Percentiles rank a stretch among this genome's conserved stretches.
These are phyloP conservation scores for Diplazon laetatorius DNA, from an alignment of 2,888 invertebrate genomes.

Conservation along the genomic window DNA sequence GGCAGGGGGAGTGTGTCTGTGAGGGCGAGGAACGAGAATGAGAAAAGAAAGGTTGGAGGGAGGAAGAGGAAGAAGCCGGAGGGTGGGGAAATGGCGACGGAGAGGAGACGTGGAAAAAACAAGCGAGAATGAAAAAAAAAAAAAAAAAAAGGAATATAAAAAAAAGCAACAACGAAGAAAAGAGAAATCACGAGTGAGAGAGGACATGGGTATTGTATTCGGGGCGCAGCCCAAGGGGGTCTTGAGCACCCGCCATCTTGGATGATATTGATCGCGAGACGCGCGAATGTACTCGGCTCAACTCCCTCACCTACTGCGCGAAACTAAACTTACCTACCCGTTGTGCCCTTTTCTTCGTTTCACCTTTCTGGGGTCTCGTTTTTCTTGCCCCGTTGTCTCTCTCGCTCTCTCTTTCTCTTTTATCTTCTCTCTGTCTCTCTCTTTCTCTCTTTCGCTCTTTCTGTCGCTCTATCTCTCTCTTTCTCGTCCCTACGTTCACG, in stretches of 20 bases:
- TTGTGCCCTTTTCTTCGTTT: slow-evolving; percentile 68
- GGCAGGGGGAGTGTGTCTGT: too few relatives aligned
- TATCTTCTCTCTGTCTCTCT: slow-evolving; percentile 8
- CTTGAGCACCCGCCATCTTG: slow-evolving; percentile 82
- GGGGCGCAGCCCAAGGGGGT: slow-evolving; percentile 77
- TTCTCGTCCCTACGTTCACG: too few relatives aligned
- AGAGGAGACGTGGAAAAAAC: slow-evolving; percentile 53
- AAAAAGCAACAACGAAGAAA: too few relatives aligned
- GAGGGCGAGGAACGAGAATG: slow-evolving; percentile 56
- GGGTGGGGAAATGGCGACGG: slow-evolving; percentile 11
- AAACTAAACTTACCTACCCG: slow-evolving; percentile 51
- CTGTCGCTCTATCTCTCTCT: slow-evolving; percentile 43
- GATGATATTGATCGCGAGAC: slow-evolving; percentile 82
- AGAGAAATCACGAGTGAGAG: slow-evolving; percentile 59
- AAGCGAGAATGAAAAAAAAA: slow-evolving; percentile 60
- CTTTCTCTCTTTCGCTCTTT: slow-evolving; percentile 21
- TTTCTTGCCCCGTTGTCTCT: slow-evolving; percentile 36
- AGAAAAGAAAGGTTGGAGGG: slow-evolving; percentile 51
- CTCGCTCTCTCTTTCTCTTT: slow-evolving; percentile 9
- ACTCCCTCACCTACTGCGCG: slow-evolving; percentile 56
- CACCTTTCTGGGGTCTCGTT: slow-evolving; percentile 54
- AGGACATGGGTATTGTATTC: slow-evolving; percentile 79
- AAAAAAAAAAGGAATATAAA: slow-evolving; percentile 53
- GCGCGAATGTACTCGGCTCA: slow-evolving; percentile 78
- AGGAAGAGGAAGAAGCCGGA: slow-evolving; percentile 37